phyloP scores from a whole-genome alignment of 2,797 vertebrate species.

The Miichthys miiuy region DNA sequence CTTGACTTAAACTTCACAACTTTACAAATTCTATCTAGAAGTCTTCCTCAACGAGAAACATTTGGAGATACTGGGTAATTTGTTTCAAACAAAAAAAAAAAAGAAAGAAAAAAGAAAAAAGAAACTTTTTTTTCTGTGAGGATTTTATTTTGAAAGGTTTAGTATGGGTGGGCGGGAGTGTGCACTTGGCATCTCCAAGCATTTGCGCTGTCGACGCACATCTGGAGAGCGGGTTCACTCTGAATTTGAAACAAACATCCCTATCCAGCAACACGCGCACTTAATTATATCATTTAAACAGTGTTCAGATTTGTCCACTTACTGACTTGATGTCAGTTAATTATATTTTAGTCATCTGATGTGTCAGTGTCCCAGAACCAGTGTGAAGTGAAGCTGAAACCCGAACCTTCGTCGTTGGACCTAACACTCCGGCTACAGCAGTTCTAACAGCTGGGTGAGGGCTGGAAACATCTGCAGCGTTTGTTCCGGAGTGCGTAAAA shows the following conservation, averaged over 20 bases:
- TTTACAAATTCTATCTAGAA: not conserved
- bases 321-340: not conserved
- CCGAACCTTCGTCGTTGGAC: not conserved
- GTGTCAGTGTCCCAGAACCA: not conserved
- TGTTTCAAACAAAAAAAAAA: not conserved
- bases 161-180: conserved; percentile 20
- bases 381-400: conserved; percentile 10
- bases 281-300: not conserved
- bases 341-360: not conserved
- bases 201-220: conserved; percentile 59
- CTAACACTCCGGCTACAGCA: not conserved
- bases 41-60: not conserved
- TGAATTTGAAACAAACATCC: conserved; percentile 45
- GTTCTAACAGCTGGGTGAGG: conserved; percentile 62
- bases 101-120: too few species aligned
- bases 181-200: conserved; percentile 43
- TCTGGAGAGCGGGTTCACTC: conserved; percentile 62
- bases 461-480: conserved; percentile 74
- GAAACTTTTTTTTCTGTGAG: not conserved
- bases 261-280: not conserved
- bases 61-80: fast-evolving
- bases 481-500: conserved; percentile 50
- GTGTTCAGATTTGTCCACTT: not conserved
- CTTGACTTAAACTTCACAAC: not conserved
- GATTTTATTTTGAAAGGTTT: conserved; percentile 58